phyloP scores from a whole-genome alignment of 2,113 vertebrate species.

The Dicaeum eximium region DNA sequence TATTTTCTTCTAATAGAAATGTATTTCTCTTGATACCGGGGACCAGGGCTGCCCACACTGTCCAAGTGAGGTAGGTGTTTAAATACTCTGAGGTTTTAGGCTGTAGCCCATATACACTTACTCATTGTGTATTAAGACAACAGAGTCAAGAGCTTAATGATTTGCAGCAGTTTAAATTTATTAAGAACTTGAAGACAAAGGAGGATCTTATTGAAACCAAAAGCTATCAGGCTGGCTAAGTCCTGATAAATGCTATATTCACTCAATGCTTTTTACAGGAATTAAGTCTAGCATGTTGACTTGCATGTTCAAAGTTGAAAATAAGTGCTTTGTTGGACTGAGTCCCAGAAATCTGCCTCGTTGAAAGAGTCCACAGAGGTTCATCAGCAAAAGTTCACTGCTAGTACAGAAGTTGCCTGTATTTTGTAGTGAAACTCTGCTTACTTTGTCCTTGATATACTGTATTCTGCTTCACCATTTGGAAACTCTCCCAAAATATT shows the following conservation, averaged over 20 bases:
- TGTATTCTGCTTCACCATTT: neutral
- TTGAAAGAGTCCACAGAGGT: neutral
- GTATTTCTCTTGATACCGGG: neutral
- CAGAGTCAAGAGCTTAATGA: neutral
- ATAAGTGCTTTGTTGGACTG: constrained; percentile 32
- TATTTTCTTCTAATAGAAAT: neutral
- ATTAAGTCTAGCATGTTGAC: constrained; percentile 1
- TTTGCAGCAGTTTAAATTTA: neutral
- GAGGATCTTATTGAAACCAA: neutral
- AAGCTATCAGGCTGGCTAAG: neutral
- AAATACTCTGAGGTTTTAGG: neutral
- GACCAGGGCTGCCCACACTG: neutral
- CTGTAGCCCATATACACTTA: neutral
- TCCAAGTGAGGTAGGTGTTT: neutral
- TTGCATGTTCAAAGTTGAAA: neutral
- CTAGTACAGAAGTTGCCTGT: neutral
- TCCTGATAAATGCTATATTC: constrained; percentile 1
- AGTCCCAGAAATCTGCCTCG: neutral
- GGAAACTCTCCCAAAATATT: neutral
- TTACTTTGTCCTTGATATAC: neutral
- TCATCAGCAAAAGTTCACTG: neutral
- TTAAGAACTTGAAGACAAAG: neutral
- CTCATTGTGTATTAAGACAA: neutral
- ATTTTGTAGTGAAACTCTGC: neutral
- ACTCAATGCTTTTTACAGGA: neutral